Evolutionary conservation across 2,113 vertebrate genomes (phyloP).

Genomic region (Psittacula cyanocephala): DNA sequence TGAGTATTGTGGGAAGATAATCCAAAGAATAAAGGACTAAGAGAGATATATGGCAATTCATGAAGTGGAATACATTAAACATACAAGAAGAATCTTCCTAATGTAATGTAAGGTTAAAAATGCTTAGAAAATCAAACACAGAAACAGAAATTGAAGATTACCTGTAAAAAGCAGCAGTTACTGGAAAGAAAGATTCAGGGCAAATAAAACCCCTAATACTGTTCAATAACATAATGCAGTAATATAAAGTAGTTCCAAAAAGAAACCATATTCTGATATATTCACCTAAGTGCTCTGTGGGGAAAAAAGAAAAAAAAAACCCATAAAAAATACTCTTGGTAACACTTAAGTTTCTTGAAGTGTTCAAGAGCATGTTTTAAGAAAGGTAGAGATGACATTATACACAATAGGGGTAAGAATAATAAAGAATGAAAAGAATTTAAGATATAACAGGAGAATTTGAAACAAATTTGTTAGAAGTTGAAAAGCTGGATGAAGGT

Average conservation of each 20-base stretch:
- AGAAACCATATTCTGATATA: fast-evolving
- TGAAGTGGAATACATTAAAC: not conserved
- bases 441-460: not conserved
- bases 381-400: not conserved
- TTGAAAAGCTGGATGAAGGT: not conserved
- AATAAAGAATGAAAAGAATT: not conserved
- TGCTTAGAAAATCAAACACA: not conserved
- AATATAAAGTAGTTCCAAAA: not conserved
- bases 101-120: not conserved
- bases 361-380: not conserved
- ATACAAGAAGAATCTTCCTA: not conserved
- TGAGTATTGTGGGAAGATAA: not conserved
- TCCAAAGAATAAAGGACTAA: not conserved
- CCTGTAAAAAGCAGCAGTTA: not conserved
- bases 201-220: not conserved
- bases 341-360: not conserved
- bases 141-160: not conserved
- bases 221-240: not conserved
- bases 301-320: not conserved
- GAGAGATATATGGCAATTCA: not conserved
- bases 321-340: not conserved
- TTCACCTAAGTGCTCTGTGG: not conserved
- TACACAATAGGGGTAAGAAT: not conserved
- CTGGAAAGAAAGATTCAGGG: not conserved
- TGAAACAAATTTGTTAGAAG: not conserved